These are phyloP conservation scores for Zaprionus bogoriensis DNA, from an alignment of 2,888 invertebrate genomes.

Conservation along the genomic window DNA sequence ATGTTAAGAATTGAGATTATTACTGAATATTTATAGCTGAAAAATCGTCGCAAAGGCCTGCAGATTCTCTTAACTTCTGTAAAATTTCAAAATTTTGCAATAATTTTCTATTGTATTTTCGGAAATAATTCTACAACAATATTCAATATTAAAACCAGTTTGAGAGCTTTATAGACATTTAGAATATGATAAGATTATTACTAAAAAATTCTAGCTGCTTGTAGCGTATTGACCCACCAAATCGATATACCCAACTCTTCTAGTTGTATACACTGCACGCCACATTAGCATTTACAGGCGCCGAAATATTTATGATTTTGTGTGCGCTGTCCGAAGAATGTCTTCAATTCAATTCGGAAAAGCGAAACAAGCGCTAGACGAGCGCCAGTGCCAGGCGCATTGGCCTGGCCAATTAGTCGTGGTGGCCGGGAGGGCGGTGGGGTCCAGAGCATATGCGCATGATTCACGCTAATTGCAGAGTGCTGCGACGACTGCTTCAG, in stretches of 20 bases:
- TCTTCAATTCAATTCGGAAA: constrained; percentile 25
- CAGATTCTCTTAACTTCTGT: too few relatives aligned
- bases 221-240: neutral
- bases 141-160: too few relatives aligned
- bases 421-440: neutral
- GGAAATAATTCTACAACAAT: too few relatives aligned
- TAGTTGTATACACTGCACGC: constrained; percentile 33
- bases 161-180: too few relatives aligned
- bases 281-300: constrained; percentile 71
- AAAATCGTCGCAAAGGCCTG: too few relatives aligned
- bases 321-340: constrained; percentile 23
- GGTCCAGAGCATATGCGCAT: constrained; percentile 34
- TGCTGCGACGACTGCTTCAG: neutral
- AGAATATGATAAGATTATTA: too few relatives aligned
- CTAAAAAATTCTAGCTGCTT: too few relatives aligned
- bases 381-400: neutral
- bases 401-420: constrained; percentile 30
- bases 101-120: too few relatives aligned
- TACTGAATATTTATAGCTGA: too few relatives aligned
- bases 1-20: too few relatives aligned
- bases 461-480: constrained; percentile 52
- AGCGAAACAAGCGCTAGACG: constrained; percentile 10
- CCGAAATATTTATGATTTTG: constrained; percentile 56
- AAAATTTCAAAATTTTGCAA: too few relatives aligned
- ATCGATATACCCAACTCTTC: neutral